These are phyloP conservation scores for Holcopasites calliopsidis DNA, from an alignment of 1,140 invertebrate genomes.

Conservation along the genomic window DNA sequence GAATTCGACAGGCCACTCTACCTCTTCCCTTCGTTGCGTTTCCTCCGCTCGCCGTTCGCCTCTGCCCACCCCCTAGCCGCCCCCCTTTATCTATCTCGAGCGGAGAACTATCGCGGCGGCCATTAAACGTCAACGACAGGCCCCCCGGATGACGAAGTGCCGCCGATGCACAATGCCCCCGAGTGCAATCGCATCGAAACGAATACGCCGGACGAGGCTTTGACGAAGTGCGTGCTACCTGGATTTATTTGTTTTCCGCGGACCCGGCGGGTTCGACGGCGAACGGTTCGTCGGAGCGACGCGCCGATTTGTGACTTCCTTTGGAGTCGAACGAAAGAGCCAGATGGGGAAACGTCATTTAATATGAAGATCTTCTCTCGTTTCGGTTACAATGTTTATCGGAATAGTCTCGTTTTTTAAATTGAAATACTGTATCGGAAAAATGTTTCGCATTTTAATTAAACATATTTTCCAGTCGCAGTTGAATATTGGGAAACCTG, in stretches of 20 bases:
- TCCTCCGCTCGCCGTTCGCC: neutral
- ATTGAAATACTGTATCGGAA: no score
- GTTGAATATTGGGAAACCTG: no score
- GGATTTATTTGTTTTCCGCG: slow-evolving; percentile 34
- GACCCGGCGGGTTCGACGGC: neutral
- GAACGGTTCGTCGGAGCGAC: neutral
- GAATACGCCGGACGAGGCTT: slow-evolving; percentile 44
- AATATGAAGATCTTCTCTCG: no score
- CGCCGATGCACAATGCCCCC: slow-evolving; percentile 53
- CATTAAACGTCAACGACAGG: slow-evolving; percentile 60
- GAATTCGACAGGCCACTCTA: slow-evolving; percentile 56
- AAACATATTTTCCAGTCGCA: no score
- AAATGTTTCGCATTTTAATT: no score
- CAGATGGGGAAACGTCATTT: neutral
- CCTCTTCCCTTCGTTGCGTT: slow-evolving; percentile 5
- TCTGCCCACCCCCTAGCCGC: neutral
- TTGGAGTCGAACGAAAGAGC: neutral
- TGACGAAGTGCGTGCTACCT: slow-evolving; percentile 50
- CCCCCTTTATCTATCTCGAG: slow-evolving; percentile 51
- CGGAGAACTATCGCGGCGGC: slow-evolving; percentile 43
- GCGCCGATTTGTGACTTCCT: neutral
- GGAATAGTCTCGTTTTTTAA: no score
- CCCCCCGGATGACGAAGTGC: slow-evolving; percentile 57
- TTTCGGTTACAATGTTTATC: no score
- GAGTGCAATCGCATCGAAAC: slow-evolving; percentile 59